A percentile compares a stretch with the other conserved stretches of the same genome.
Evolutionary conservation across 1,140 invertebrate species (phyloP).

Genomic region (Belonocnema kinseyi): DNA sequence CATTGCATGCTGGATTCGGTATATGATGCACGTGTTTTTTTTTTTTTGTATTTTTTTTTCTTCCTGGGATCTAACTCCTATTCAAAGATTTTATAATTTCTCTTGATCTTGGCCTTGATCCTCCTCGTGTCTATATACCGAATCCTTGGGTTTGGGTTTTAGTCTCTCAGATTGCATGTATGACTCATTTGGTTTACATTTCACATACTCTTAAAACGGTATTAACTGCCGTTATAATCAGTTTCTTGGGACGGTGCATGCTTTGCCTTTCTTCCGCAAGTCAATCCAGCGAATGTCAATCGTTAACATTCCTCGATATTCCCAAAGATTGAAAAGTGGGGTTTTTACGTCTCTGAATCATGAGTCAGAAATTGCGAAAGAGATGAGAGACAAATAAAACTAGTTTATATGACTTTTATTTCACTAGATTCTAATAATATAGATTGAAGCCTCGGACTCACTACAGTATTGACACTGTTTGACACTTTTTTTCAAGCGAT

Average conservation of each 20-base stretch:
- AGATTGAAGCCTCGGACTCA: too few relatives aligned
- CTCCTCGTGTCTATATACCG: background rate
- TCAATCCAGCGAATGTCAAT: slow-evolving; percentile 5
- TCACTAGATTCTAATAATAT: too few relatives aligned
- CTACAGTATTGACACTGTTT: too few relatives aligned
- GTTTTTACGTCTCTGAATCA: too few relatives aligned
- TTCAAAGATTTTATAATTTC: background rate
- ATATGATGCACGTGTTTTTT: background rate
- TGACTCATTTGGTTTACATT: slow-evolving; percentile 24
- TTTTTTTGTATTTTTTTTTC: background rate
- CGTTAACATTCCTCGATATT: background rate
- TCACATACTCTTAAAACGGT: slow-evolving; percentile 11
- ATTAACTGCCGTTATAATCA: slow-evolving; percentile 17
- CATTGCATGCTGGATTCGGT: slow-evolving; percentile 10
- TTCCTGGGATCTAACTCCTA: background rate
- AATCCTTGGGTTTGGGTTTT: slow-evolving; percentile 22
- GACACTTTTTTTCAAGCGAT: too few relatives aligned
- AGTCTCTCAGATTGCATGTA: slow-evolving; percentile 20
- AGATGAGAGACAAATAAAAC: too few relatives aligned
- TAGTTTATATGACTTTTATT: too few relatives aligned
- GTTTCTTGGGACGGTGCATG: slow-evolving; percentile 15
- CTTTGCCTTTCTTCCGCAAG: slow-evolving; percentile 11
- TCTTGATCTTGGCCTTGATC: too few relatives aligned
- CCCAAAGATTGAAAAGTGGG: background rate
- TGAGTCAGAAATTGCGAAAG: too few relatives aligned